Base-by-base conservation (phyloP, 2,797 vertebrate genomes). In the Phataginus tricuspis region DNA sequence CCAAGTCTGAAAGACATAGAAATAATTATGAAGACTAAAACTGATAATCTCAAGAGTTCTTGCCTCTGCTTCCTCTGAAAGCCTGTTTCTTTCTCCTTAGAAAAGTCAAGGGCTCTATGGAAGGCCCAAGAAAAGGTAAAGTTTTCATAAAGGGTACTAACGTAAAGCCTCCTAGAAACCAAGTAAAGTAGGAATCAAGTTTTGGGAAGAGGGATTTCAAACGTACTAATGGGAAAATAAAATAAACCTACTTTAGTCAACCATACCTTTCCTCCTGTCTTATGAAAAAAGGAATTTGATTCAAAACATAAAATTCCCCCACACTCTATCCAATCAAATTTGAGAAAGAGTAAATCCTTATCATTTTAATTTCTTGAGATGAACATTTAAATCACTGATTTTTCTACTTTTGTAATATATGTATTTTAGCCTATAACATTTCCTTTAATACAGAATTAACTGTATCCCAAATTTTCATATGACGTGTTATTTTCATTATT, bases 201-300 rank as follows among this genome's bases (percentile, higher is more conserved):
- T 78, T 23, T 37, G 8, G 59, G 16, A 37, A 42, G 53, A 42
- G 31, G 16, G 45, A 55, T 37, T 72, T 88, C 66, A 82, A 45
- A 88, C 3, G 45, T 23, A 78, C 37, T 55, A 87, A 63, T 23
- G 29, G 13, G 6, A 63, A 55, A 64, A 53, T 34, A 75, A 86
- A 88, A 37, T 37, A 88, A 68, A 74, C 59, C 72, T 25, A 53
- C 15, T 66, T 45, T 23, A 10, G 29, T 74, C 37, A 74, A 64
- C 23, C 37, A 88, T 37, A 82, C 45, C 49, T 74, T 66, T 74
- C 68, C 31, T 79, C 45, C 57, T n/a, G 2, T 27, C 57, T 59
- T 80, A n/a, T 68, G 68, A n/a, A 92, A 83, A 89, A 94, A 64
- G 51, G 39, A 89, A 92, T 29, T 34, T 66, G 57, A 84, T 57